These are phyloP conservation scores for Neostethus bicornis DNA, from an alignment of 2,797 vertebrate genomes.

Conservation along the genomic window DNA sequence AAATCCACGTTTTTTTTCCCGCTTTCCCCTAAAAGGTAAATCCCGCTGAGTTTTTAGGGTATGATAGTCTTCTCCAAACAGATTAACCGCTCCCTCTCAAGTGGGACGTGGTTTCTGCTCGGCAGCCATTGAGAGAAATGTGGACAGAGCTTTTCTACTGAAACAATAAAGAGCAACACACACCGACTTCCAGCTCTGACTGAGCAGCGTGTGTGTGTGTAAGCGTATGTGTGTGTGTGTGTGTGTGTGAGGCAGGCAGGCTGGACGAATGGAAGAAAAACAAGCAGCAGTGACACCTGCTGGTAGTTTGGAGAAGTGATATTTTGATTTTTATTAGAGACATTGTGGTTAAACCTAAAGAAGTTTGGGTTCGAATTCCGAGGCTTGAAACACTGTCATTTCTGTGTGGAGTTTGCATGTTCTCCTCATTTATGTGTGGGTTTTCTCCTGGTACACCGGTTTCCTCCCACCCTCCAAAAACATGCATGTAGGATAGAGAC, in stretches of 20 bases:
- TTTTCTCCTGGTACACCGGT: too few relatives aligned
- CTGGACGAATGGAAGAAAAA: too few relatives aligned
- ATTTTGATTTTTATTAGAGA: too few relatives aligned
- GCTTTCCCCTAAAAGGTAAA: slow-evolving; percentile 30
- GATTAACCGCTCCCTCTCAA: slow-evolving; percentile 56
- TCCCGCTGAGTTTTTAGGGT: slow-evolving; percentile 10
- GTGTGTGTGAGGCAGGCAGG: slow-evolving; percentile 6
- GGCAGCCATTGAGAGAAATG: slow-evolving; percentile 65
- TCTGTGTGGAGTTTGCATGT: too few relatives aligned
- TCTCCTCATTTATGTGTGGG: too few relatives aligned
- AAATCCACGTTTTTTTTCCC: slow-evolving; percentile 39
- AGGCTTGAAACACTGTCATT: too few relatives aligned
- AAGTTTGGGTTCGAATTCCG: too few relatives aligned
- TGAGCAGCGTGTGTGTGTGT: slow-evolving; percentile 23
- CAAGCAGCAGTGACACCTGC: slow-evolving; percentile 17
- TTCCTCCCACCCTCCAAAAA: too few relatives aligned
- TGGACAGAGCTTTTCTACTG: slow-evolving; percentile 42
- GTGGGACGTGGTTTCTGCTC: slow-evolving; percentile 54
- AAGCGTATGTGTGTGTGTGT: too few relatives aligned
- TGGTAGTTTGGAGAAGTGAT: neutral
- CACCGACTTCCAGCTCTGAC: slow-evolving; percentile 56
- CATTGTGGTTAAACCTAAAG: too few relatives aligned
- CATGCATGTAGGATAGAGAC: too few relatives aligned
- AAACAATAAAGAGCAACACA: slow-evolving; percentile 68
- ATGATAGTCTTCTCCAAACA: slow-evolving; percentile 1